These are phyloP conservation scores for Cryptoprocta ferox DNA, from an alignment of 2,797 vertebrate species.

Conservation along the genomic window DNA sequence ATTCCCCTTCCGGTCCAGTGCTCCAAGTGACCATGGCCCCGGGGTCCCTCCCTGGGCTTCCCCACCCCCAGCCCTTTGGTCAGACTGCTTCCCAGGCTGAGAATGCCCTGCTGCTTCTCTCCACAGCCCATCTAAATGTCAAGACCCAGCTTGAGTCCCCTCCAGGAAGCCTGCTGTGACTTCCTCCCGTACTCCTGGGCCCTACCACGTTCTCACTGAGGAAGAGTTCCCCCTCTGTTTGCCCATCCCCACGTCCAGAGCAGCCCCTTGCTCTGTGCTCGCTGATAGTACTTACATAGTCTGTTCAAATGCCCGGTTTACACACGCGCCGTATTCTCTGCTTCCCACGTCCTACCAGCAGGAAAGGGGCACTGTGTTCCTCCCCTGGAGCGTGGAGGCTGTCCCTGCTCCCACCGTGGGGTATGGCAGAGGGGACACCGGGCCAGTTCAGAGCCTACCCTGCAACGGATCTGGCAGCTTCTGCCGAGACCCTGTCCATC, in stretches of 20 bases:
- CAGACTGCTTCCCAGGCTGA: background rate
- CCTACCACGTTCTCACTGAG: background rate
- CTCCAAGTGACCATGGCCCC: background rate
- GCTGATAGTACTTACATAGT: background rate
- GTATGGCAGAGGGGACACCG: background rate
- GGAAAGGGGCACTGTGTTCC: background rate
- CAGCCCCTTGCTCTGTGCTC: background rate
- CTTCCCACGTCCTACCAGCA: background rate
- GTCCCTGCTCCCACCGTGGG: background rate
- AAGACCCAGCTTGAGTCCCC: background rate
- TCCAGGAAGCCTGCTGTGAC: background rate
- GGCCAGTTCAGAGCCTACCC: background rate
- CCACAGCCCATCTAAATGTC: background rate
- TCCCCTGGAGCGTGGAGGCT: background rate
- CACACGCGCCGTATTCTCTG: background rate
- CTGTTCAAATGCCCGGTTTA: background rate
- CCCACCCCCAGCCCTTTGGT: background rate
- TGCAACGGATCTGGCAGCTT: background rate
- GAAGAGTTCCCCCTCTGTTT: background rate
- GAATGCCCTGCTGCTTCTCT: background rate
- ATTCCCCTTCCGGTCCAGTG: background rate
- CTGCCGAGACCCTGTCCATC: background rate
- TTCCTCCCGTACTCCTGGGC: background rate
- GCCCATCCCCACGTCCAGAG: background rate
- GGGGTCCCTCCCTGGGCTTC: background rate